Evolutionary conservation across 2,797 vertebrate species (phyloP).

Genomic region (Remorina albescens): DNA sequence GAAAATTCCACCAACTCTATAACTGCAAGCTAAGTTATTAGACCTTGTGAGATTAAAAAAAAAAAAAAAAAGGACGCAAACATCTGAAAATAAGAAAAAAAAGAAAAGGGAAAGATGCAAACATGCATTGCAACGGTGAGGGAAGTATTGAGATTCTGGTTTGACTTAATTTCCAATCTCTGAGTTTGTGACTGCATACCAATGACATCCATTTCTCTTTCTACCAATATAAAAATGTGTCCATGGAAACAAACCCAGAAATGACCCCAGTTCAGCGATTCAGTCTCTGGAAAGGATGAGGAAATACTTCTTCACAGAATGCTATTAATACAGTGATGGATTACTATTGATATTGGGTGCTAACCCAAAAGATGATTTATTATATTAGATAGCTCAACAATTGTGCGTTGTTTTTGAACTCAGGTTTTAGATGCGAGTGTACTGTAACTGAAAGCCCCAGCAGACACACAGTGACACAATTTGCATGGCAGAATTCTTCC

Average conservation of each 20-base stretch:
- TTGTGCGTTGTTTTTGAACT: slow-evolving; percentile 26
- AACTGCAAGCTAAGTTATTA: slow-evolving; percentile 8
- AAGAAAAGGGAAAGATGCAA: background rate
- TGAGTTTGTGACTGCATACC: background rate
- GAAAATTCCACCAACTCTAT: background rate
- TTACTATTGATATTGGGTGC: slow-evolving; percentile 31
- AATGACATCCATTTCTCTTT: slow-evolving; percentile 3
- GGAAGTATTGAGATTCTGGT: slow-evolving; percentile 1
- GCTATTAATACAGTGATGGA: slow-evolving; percentile 21
- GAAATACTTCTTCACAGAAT: slow-evolving; percentile 30
- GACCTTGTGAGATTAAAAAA: background rate
- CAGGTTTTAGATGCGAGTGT: slow-evolving; percentile 5
- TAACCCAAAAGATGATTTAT: slow-evolving; percentile 39
- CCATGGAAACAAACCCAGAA: slow-evolving; percentile 47
- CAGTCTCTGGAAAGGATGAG: slow-evolving; percentile 35
- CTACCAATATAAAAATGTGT: slow-evolving; percentile 17
- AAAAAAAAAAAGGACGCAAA: too few relatives aligned
- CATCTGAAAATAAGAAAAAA: too few relatives aligned
- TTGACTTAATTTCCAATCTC: slow-evolving; percentile 6
- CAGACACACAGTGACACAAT: slow-evolving; percentile 26
- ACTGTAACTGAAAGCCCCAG: background rate
- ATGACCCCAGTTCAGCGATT: slow-evolving; percentile 8
- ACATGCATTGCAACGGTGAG: background rate
- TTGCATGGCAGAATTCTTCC: slow-evolving; percentile 10
- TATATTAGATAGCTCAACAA: slow-evolving; percentile 18